phyloP scores from a whole-genome alignment of 1,140 invertebrate species.

The Euwallacea fornicatus region DNA sequence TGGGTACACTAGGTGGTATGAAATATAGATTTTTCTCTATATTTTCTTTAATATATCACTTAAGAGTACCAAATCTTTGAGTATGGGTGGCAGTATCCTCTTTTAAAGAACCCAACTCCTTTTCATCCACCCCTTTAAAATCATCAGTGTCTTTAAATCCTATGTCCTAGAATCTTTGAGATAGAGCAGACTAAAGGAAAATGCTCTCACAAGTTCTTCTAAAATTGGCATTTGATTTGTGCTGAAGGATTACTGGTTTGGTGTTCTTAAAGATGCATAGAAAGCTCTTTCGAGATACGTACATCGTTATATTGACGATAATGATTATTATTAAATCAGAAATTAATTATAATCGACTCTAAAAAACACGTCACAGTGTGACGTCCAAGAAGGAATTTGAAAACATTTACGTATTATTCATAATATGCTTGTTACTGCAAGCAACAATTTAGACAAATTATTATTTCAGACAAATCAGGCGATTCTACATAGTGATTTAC shows the following conservation, averaged over 20 bases:
- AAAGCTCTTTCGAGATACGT: neutral
- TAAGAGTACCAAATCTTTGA: too few species aligned
- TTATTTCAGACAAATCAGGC: neutral
- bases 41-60: too few species aligned
- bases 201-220: neutral
- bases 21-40: neutral
- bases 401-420: conserved; percentile 20
- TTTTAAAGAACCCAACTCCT: too few species aligned
- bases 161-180: neutral
- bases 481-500: too few species aligned
- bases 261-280: neutral
- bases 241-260: neutral
- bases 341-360: conserved; percentile 26
- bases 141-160: neutral
- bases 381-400: conserved; percentile 20
- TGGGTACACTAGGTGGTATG: neutral
- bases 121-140: too few species aligned
- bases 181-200: neutral
- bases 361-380: conserved; percentile 14
- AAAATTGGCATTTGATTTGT: neutral
- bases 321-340: conserved; percentile 27
- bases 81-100: too few species aligned
- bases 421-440: conserved; percentile 14
- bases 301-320: conserved; percentile 16
- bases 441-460: conserved; percentile 14